Evolutionary conservation across 37 sponge, comb jelly and placozoan species (phyloP).

Genomic region (Geodia barretti): DNA sequence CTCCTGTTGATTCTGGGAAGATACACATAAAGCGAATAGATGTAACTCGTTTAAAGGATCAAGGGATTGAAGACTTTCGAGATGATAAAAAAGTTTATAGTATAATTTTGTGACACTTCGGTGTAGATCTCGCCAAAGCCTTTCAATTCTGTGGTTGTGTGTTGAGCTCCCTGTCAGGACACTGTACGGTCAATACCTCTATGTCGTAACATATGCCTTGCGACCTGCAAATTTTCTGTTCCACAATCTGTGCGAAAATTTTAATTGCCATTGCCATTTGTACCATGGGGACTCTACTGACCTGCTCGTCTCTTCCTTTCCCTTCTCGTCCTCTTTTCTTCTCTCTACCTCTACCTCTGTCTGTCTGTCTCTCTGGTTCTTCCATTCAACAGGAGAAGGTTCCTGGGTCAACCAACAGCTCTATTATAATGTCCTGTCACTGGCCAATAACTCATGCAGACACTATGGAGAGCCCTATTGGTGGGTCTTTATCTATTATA

Average conservation of each 20-base stretch:
- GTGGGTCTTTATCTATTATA: too few species aligned
- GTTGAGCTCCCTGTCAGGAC: conserved; percentile 19
- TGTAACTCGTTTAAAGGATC: conserved; percentile 35
- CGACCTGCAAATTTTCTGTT: conserved; percentile 18
- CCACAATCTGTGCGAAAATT: conserved; percentile 27
- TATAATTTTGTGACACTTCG: conserved; percentile 35
- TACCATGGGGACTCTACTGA: too few species aligned
- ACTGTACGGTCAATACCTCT: conserved; percentile 18
- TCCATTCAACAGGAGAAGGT: too few species aligned
- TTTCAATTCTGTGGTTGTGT: conserved; percentile 48
- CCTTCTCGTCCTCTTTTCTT: too few species aligned
- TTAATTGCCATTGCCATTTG: too few species aligned
- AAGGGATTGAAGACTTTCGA: conserved; percentile 22
- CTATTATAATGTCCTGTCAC: too few species aligned
- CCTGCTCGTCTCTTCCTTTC: too few species aligned
- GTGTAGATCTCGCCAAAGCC: conserved; percentile 32
- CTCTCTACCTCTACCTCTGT: too few species aligned
- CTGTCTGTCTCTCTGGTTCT: too few species aligned
- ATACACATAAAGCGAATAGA: conserved; percentile 48
- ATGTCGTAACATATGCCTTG: conserved; percentile 31
- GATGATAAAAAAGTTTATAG: conserved; percentile 39
- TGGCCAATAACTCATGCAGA: too few species aligned
- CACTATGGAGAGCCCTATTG: too few species aligned
- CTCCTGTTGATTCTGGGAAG: conserved; percentile 41
- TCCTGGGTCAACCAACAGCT: too few species aligned